These are phyloP conservation scores for Xenops minutus DNA, from an alignment of 2,797 vertebrate genomes.

Conservation along the genomic window DNA sequence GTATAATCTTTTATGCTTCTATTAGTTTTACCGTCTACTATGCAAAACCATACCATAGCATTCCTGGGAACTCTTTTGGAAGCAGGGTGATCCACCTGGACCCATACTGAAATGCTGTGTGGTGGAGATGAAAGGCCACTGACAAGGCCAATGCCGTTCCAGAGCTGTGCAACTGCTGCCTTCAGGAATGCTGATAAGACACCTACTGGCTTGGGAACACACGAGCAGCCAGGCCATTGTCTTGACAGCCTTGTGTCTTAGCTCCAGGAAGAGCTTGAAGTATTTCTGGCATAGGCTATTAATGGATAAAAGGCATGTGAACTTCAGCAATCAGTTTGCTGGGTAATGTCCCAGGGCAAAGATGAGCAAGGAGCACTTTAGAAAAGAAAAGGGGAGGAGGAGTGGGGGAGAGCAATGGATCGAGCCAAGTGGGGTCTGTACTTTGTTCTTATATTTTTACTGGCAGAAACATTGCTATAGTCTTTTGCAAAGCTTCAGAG, in stretches of 20 bases:
- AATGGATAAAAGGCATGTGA: constrained; percentile 59
- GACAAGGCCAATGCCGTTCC: neutral
- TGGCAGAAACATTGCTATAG: constrained; percentile 15
- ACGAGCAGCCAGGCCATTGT: neutral
- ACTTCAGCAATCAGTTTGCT: neutral
- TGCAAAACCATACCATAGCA: neutral
- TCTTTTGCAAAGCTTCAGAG: neutral
- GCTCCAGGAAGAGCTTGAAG: neutral
- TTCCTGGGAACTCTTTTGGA: neutral
- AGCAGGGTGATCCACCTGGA: neutral
- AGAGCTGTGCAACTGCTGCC: neutral
- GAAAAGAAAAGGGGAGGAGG: neutral
- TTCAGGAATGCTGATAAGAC: neutral
- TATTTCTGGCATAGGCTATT: constrained; percentile 31
- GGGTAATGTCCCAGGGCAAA: neutral
- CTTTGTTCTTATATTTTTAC: constrained; percentile 32
- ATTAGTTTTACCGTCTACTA: neutral
- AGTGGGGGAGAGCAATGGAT: fast-evolving
- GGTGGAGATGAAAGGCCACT: neutral
- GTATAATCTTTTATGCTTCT: neutral
- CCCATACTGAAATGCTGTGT: neutral
- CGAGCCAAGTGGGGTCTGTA: constrained; percentile 11
- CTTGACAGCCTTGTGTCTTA: neutral
- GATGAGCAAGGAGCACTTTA: constrained; percentile 21
- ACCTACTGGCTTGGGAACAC: neutral